These are phyloP conservation scores for Nasonovia ribisnigri DNA, from an alignment of 2,888 invertebrate genomes.

Conservation along the genomic window DNA sequence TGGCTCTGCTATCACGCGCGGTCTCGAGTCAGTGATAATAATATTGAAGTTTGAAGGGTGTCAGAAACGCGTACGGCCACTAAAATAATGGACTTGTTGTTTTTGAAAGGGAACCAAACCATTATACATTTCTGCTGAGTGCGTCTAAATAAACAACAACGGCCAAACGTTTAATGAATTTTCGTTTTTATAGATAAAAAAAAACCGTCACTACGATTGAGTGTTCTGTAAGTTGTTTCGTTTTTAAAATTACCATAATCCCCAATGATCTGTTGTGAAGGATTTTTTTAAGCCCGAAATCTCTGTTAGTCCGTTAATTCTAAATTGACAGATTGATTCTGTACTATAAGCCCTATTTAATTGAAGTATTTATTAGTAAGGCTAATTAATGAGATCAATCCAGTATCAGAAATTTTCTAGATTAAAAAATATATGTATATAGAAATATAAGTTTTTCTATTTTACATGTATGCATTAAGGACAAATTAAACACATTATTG, in stretches of 20 bases:
- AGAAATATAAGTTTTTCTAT: neutral
- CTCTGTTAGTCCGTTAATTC: constrained; percentile 30
- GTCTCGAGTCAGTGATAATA: constrained; percentile 56
- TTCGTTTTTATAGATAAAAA: constrained; percentile 1
- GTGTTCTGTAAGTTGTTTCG: neutral
- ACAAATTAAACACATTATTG: neutral
- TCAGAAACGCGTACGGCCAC: constrained; percentile 35
- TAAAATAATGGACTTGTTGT: constrained; percentile 51
- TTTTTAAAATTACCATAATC: constrained; percentile 38
- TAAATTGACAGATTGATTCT: constrained; percentile 11
- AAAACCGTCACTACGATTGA: neutral
- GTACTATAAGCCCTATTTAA: constrained; percentile 3
- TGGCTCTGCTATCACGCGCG: constrained; percentile 37
- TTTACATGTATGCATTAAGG: neutral
- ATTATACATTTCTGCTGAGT: neutral
- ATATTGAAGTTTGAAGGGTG: constrained; percentile 60
- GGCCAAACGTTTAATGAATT: constrained; percentile 22
- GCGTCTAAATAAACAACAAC: neutral
- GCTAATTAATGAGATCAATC: neutral
- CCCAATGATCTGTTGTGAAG: neutral
- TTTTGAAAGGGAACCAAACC: constrained; percentile 33
- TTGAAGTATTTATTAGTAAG: neutral
- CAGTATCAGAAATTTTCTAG: neutral
- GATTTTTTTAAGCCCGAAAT: constrained; percentile 23
- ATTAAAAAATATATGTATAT: neutral